These are phyloP conservation scores for Petrosia ficiformis DNA, from an alignment of 37 sponge, comb jelly and placozoan species.

Conservation along the genomic window DNA sequence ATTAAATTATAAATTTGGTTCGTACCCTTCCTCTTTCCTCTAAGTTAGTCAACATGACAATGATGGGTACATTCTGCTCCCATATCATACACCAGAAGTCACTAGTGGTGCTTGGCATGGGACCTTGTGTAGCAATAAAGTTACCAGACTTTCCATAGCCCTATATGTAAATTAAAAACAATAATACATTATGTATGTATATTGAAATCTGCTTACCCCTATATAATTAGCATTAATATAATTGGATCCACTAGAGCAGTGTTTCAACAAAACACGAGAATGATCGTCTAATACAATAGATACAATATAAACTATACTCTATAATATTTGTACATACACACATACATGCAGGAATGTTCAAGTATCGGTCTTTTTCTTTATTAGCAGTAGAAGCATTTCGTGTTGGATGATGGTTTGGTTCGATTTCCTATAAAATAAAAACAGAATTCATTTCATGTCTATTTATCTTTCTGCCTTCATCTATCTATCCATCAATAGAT, in stretches of 20 bases:
- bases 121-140: slow-evolving; percentile 30
- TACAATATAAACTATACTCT: background rate
- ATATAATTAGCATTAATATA: slow-evolving; percentile 92
- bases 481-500: too few relatives aligned
- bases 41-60: too few relatives aligned
- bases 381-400: background rate
- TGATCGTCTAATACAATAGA: slow-evolving; percentile 81
- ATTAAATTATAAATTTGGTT: background rate
- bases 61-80: slow-evolving; percentile 56
- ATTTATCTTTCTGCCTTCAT: too few relatives aligned
- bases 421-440: background rate
- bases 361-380: slow-evolving; percentile 2
- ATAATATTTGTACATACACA: background rate
- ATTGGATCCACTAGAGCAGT: slow-evolving; percentile 66
- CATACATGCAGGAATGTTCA: slow-evolving; percentile 6
- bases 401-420: background rate
- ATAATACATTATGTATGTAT: background rate
- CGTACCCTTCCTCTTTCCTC: slow-evolving; percentile 78
- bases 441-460: background rate
- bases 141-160: slow-evolving; percentile 57
- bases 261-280: slow-evolving; percentile 74
- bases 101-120: background rate
- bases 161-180: slow-evolving; percentile 11
- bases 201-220: slow-evolving; percentile 53
- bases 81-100: slow-evolving; percentile 24